Conservation (phyloP, 2,797 vertebrate genomes). For the Xenops minutus region DNA sequence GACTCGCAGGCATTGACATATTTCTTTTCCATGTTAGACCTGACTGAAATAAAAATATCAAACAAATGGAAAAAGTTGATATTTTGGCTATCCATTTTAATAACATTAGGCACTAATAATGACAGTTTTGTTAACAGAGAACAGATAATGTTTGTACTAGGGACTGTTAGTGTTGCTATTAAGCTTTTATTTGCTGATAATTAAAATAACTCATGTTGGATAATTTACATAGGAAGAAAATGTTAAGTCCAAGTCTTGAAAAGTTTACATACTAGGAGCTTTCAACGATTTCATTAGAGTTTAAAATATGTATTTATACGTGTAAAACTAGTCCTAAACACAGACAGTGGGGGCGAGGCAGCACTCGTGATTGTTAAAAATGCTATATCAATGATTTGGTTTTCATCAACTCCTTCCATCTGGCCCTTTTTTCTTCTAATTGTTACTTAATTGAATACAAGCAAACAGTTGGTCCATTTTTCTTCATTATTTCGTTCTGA, state of each 20-base stretch:
- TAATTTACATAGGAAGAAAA: not conserved
- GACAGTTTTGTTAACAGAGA: not conserved
- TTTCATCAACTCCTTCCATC: constrained; percentile 52
- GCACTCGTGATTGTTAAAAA: not conserved
- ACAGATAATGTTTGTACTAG: not conserved
- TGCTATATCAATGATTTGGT: constrained; percentile 12
- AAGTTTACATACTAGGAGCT: not conserved
- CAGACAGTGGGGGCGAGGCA: not conserved
- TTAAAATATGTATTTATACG: not conserved
- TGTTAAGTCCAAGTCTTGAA: not conserved
- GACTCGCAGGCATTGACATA: not conserved
- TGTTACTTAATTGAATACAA: constrained; percentile 57
- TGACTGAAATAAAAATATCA: not conserved
- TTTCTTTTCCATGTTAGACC: not conserved
- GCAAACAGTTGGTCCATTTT: constrained; percentile 59
- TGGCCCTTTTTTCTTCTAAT: constrained; percentile 51
- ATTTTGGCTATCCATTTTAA: not conserved
- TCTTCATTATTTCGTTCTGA: constrained; percentile 65
- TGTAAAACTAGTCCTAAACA: not conserved
- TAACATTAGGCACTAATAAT: not conserved
- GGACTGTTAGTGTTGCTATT: not conserved
- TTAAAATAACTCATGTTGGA: not conserved
- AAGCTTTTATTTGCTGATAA: not conserved
- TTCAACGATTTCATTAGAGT: not conserved
- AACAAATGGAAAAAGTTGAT: not conserved